Conservation (phyloP, 2,113 vertebrate species). For the Thamnophis sirtalis region DNA sequence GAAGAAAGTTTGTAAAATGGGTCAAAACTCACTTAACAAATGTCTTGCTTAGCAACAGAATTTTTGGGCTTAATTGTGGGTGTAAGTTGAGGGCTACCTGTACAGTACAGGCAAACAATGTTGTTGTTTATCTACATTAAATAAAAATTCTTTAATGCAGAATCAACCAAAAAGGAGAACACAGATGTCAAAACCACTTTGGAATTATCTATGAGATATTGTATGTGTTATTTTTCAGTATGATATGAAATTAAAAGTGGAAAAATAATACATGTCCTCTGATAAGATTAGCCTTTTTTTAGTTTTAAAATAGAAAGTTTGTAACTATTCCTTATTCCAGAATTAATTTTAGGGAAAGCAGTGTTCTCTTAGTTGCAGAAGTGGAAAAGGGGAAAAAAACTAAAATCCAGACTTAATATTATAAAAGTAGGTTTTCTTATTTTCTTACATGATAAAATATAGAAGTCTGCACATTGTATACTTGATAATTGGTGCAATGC, state of each 20-base stretch:
- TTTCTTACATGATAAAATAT: neutral
- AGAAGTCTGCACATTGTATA: neutral
- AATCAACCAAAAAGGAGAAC: neutral
- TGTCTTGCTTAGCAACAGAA: neutral
- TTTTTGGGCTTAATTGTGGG: neutral
- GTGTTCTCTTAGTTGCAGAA: neutral
- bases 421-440: neutral
- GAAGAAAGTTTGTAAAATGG: neutral
- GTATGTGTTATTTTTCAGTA: neutral
- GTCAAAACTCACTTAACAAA: neutral
- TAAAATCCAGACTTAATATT: neutral
- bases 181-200: neutral
- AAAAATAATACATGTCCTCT: neutral
- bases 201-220: neutral
- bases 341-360: neutral
- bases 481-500: neutral
- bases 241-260: neutral
- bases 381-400: neutral
- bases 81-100: neutral
- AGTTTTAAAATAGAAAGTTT: neutral
- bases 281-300: neutral
- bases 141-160: neutral
- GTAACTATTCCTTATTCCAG: neutral
- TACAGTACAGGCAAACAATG: neutral
- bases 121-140: too few species aligned